Conservation (phyloP, 2,797 vertebrate species). For the Artibeus lituratus region DNA sequence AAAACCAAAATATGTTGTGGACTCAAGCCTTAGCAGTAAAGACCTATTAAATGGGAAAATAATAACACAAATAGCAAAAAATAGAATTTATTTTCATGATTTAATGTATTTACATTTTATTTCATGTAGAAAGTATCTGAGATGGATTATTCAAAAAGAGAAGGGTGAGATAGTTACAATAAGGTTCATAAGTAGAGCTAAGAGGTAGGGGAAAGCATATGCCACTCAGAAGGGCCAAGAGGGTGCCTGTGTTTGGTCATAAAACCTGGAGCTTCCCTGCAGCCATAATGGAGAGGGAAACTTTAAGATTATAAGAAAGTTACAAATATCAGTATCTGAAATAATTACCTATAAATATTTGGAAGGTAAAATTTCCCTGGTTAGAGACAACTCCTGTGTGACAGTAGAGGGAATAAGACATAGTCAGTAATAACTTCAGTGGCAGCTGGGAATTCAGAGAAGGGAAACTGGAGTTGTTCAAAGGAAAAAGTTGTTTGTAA, state of each 20-base stretch:
- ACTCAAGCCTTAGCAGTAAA: constrained; percentile 36
- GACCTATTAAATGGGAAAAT: constrained; percentile 1
- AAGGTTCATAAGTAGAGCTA: background rate
- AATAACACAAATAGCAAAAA: constrained; percentile 24
- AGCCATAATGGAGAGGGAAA: background rate
- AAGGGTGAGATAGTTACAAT: background rate
- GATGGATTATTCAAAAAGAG: background rate
- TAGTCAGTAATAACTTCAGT: background rate
- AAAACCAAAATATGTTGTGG: constrained; percentile 28
- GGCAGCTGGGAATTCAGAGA: background rate
- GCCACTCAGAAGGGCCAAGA: background rate
- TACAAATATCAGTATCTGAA: background rate
- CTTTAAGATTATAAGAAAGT: background rate
- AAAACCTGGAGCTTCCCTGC: background rate
- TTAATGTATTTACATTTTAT: background rate
- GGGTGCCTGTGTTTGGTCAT: background rate
- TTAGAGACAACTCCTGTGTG: background rate
- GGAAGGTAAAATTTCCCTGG: background rate
- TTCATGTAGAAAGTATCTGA: background rate
- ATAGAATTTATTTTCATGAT: background rate
- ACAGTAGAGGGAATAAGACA: background rate
- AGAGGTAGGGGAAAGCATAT: background rate
- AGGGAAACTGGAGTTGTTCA: background rate
- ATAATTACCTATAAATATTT: background rate
- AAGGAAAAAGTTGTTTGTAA: background rate